Evolutionary conservation across 2,888 invertebrate genomes (phyloP).

Genomic region (Carcina quercana): DNA sequence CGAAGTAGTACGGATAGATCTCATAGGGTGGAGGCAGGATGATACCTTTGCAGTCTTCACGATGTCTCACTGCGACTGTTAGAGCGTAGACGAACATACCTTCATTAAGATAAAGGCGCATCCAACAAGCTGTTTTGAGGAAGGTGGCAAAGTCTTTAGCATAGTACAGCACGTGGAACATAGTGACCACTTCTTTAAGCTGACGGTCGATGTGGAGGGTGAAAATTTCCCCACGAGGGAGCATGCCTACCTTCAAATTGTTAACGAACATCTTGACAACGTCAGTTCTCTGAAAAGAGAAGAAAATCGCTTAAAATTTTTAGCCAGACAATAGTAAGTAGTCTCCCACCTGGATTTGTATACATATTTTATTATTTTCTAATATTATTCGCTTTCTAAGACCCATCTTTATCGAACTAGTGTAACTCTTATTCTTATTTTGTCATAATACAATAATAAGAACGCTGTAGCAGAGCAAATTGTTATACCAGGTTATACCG

Average conservation of each 20-base stretch:
- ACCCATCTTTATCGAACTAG: too few species aligned
- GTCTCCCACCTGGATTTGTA: too few species aligned
- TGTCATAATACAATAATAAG: too few species aligned
- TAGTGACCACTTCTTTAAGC: constrained; percentile 60
- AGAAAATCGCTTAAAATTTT: neutral
- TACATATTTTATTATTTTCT: too few species aligned
- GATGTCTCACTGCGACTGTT: constrained; percentile 67
- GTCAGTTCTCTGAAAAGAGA: constrained; percentile 63
- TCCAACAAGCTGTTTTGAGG: constrained; percentile 66
- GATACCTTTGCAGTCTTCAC: constrained; percentile 63
- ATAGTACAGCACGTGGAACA: constrained; percentile 71
- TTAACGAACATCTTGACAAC: constrained; percentile 73
- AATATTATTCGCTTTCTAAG: too few species aligned
- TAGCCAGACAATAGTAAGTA: too few species aligned
- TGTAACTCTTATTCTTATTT: too few species aligned
- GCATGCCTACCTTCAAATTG: constrained; percentile 63
- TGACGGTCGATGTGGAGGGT: constrained; percentile 65
- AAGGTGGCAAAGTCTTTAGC: constrained; percentile 69
- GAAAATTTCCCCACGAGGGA: constrained; percentile 73
- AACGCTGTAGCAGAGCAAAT: too few species aligned
- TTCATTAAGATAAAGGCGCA: constrained; percentile 69
- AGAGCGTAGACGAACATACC: constrained; percentile 74
- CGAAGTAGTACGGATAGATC: constrained; percentile 78
- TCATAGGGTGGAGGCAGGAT: constrained; percentile 74
- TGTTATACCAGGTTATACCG: too few species aligned